phyloP scores from a whole-genome alignment of 2,113 vertebrate genomes.

The Vicugna pacos region DNA sequence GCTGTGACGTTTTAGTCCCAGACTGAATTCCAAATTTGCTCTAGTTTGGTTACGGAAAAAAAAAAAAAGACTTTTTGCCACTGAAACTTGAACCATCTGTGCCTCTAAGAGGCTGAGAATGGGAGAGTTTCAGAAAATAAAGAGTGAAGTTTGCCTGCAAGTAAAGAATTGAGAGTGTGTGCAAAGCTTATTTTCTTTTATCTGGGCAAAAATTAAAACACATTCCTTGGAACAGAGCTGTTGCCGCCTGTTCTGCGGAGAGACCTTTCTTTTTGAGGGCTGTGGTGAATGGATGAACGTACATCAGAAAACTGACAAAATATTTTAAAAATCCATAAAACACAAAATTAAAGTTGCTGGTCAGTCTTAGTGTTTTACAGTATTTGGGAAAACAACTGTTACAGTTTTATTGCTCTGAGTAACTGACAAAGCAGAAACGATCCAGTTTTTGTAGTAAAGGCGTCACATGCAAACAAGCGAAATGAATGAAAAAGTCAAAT shows the following conservation, averaged over 20 bases:
- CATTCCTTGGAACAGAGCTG: constrained; percentile 99
- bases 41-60: constrained; percentile 95
- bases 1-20: constrained; percentile 99
- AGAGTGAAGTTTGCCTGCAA: constrained; percentile 95
- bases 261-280: constrained; percentile 95
- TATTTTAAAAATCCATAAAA: constrained; percentile 88
- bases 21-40: constrained; percentile 99
- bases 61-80: constrained; percentile 93
- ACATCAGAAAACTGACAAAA: constrained; percentile 91
- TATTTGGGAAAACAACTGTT: constrained; percentile 91
- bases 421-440: constrained; percentile 88
- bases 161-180: constrained; percentile 93
- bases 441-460: constrained; percentile 86
- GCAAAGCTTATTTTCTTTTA: constrained; percentile 93
- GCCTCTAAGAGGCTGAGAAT: constrained; percentile 99
- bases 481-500: constrained; percentile 89
- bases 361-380: constrained; percentile 93
- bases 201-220: constrained; percentile 96
- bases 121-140: constrained; percentile 94
- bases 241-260: constrained; percentile 94
- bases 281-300: constrained; percentile 93
- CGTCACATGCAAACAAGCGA: constrained; percentile 87
- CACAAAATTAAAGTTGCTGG: constrained; percentile 89
- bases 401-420: constrained; percentile 89
- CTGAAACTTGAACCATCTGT: constrained; percentile 99